Evolutionary conservation across 2,797 vertebrate genomes (phyloP).

Genomic region (Danionella dracula): DNA sequence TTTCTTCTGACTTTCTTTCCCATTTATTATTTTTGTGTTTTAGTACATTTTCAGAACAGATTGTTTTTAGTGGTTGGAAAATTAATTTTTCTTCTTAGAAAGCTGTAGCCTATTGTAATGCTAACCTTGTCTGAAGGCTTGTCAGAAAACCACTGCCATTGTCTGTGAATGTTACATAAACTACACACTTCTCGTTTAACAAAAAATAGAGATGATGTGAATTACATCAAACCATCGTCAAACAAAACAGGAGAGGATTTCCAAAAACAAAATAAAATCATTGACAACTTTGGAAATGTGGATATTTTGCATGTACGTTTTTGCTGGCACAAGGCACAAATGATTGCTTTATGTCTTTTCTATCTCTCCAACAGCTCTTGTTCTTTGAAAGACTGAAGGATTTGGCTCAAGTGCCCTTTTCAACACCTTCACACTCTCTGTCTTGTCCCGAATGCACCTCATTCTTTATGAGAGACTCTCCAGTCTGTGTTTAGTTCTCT

Average conservation of each 20-base stretch:
- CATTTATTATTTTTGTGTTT: constrained; percentile 9
- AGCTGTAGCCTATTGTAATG: constrained; percentile 13
- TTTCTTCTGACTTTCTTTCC: constrained; percentile 17
- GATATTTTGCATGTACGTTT: constrained; percentile 17
- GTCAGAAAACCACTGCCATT: neutral
- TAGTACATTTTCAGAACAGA: neutral
- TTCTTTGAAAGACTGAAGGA: constrained; percentile 3
- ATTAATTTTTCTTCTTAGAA: neutral
- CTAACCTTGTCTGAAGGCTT: neutral
- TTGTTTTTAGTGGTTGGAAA: constrained; percentile 14
- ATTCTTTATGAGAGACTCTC: neutral
- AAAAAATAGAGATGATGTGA: neutral
- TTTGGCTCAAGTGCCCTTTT: constrained; percentile 61
- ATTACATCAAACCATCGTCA: neutral
- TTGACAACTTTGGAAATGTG: neutral
- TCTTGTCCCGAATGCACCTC: neutral
- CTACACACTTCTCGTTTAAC: neutral
- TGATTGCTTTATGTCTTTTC: constrained; percentile 21
- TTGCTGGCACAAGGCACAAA: constrained; percentile 14
- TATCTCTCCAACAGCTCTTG: constrained; percentile 19
- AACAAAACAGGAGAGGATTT: constrained; percentile 7
- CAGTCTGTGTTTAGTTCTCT: neutral
- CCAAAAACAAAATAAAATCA: constrained; percentile 3
- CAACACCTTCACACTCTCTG: constrained; percentile 58
- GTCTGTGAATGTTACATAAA: neutral